phyloP scores from a whole-genome alignment of 92 coral and sea anemone species.

The Parazoanthus atlanticus region DNA sequence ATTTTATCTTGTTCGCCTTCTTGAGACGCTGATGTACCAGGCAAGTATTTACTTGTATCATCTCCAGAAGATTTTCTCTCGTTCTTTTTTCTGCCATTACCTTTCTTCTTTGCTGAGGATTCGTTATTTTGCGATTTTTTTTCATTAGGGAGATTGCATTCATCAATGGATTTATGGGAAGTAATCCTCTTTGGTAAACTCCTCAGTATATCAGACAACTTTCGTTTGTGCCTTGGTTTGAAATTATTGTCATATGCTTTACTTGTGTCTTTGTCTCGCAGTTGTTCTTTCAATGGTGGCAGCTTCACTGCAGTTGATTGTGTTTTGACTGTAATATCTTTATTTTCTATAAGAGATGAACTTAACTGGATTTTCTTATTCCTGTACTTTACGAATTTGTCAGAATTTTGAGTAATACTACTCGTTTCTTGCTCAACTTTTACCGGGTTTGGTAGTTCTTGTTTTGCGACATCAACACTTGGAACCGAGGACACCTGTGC shows the following conservation, averaged over 20 bases:
- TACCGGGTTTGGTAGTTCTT: conserved; percentile 37
- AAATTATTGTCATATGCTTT: background rate
- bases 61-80: background rate
- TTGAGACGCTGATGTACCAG: background rate
- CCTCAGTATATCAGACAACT: conserved; percentile 19
- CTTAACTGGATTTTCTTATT: conserved; percentile 27
- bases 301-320: background rate
- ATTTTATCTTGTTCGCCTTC: background rate
- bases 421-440: conserved; percentile 24
- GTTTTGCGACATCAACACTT: conserved; percentile 8
- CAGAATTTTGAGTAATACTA: background rate
- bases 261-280: background rate
- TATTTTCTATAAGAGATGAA: conserved; percentile 6
- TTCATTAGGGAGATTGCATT: background rate
- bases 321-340: background rate
- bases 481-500: background rate
- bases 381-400: conserved; percentile 26
- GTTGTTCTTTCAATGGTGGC: conserved; percentile 36
- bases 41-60: background rate
- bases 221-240: conserved; percentile 31
- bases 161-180: conserved; percentile 17
- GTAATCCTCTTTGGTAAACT: conserved; percentile 7
- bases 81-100: background rate
- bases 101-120: background rate
- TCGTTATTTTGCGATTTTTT: background rate